phyloP scores from a whole-genome alignment of 2,888 invertebrate genomes.

The Mellilla xanthometata region DNA sequence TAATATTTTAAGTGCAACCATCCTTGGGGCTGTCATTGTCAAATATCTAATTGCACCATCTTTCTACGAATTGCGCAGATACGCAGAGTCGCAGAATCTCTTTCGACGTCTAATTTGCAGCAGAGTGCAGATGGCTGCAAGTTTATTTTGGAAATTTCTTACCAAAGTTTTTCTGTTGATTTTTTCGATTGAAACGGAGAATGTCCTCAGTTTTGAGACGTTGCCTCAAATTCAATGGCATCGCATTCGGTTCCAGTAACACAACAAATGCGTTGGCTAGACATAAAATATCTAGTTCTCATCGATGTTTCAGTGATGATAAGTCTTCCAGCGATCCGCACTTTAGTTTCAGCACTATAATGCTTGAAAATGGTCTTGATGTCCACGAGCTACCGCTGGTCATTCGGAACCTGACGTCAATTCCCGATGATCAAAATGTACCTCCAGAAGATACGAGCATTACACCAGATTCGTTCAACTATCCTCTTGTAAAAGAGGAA shows the following conservation, averaged over 20 bases:
- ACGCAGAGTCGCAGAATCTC: too few relatives aligned
- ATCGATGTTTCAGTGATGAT: conserved; percentile 56
- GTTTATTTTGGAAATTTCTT: too few relatives aligned
- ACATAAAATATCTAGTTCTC: conserved; percentile 18
- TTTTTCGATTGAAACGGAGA: too few relatives aligned
- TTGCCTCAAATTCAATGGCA: conserved; percentile 57
- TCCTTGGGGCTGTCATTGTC: too few relatives aligned
- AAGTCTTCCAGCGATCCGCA: conserved; percentile 54
- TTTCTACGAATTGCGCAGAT: too few relatives aligned
- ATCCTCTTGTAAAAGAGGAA: conserved; percentile 69
- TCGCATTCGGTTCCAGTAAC: conserved; percentile 44
- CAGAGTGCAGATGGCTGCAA: too few relatives aligned
- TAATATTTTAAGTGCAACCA: too few relatives aligned
- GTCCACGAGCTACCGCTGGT: conserved; percentile 87
- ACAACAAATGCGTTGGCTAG: conserved; percentile 33
- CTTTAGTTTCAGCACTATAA: conserved; percentile 73
- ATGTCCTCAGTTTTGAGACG: conserved; percentile 62
- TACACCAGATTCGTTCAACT: conserved; percentile 53
- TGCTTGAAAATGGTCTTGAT: conserved; percentile 86
- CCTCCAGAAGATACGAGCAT: conserved; percentile 34
- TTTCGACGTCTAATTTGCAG: too few relatives aligned
- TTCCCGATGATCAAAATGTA: conserved; percentile 51
- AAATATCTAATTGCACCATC: too few relatives aligned
- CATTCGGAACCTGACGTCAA: conserved; percentile 76
- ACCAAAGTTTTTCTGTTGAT: background rate